phyloP scores from a whole-genome alignment of 1,140 invertebrate species.

The Myzus persicae region DNA sequence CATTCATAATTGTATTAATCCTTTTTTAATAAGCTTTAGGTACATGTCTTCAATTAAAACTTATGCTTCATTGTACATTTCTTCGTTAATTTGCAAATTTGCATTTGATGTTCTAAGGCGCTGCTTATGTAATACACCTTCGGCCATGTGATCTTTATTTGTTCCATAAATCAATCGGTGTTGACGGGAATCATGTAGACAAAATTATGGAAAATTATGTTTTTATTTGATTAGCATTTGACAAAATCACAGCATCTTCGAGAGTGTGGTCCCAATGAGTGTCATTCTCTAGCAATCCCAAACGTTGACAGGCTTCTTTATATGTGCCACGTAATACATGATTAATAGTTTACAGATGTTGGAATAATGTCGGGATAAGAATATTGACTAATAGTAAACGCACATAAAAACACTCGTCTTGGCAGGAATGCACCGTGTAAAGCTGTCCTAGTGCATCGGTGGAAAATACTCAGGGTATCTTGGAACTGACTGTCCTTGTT shows the following conservation, averaged over 20 bases:
- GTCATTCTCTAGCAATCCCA: background rate
- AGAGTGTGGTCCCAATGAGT: background rate
- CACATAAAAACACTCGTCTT: no score
- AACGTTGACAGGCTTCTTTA: slow-evolving; percentile 61
- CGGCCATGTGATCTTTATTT: slow-evolving; percentile 60
- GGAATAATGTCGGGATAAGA: no score
- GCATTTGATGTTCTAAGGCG: slow-evolving; percentile 60
- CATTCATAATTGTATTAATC: slow-evolving; percentile 56
- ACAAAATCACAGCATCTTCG: slow-evolving; percentile 58
- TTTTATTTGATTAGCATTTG: slow-evolving; percentile 64
- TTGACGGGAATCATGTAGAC: slow-evolving; percentile 60
- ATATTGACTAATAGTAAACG: no score
- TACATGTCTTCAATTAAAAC: slow-evolving; percentile 64
- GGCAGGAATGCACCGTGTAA: no score
- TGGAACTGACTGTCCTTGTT: no score
- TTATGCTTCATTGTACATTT: slow-evolving; percentile 63
- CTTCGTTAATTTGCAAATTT: slow-evolving; percentile 62
- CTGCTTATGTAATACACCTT: background rate
- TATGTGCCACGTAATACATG: no score
- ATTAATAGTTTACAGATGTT: no score
- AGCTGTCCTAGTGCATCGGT: no score
- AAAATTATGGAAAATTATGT: slow-evolving; percentile 65
- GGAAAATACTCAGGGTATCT: no score
- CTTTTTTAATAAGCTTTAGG: slow-evolving; percentile 61
- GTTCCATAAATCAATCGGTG: no score